A percentile compares a stretch with the other conserved stretches of the same genome.
These are phyloP conservation scores for Idaea dimidiata DNA, from an alignment of 2,888 invertebrate species.

Conservation along the genomic window DNA sequence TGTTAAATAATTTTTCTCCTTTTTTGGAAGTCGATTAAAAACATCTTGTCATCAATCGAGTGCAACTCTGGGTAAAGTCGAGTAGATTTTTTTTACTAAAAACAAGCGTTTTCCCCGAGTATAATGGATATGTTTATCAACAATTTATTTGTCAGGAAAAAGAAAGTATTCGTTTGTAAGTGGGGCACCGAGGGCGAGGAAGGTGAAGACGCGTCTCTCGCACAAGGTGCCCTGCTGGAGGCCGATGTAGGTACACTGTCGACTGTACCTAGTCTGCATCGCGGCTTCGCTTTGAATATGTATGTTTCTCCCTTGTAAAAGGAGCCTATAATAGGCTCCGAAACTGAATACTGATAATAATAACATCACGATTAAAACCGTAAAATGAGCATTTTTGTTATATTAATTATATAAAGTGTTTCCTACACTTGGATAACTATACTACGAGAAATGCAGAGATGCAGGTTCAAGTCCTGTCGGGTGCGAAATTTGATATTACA, in stretches of 20 bases:
- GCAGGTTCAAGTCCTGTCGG: too few species aligned
- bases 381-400: too few species aligned
- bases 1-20: too few species aligned
- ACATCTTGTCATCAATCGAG: neutral
- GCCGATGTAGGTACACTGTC: slow-evolving; percentile 47
- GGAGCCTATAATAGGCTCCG: too few species aligned
- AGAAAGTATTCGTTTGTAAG: slow-evolving; percentile 27
- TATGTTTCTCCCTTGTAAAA: neutral
- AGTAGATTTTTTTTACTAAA: slow-evolving; percentile 11
- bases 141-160: slow-evolving; percentile 31
- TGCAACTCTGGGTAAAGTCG: neutral
- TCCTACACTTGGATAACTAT: too few species aligned
- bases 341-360: too few species aligned
- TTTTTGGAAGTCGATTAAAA: too few species aligned
- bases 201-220: slow-evolving; percentile 34
- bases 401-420: too few species aligned
- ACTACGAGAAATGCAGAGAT: too few species aligned
- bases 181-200: slow-evolving; percentile 22
- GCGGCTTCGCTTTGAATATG: neutral
- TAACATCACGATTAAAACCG: too few species aligned
- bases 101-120: slow-evolving; percentile 26
- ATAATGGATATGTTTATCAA: slow-evolving; percentile 30
- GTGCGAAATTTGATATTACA: too few species aligned
- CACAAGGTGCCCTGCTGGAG: slow-evolving; percentile 38
- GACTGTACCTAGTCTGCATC: slow-evolving; percentile 9